phyloP scores from a whole-genome alignment of 2,113 vertebrate species.

The Neopipo cinnamomea region DNA sequence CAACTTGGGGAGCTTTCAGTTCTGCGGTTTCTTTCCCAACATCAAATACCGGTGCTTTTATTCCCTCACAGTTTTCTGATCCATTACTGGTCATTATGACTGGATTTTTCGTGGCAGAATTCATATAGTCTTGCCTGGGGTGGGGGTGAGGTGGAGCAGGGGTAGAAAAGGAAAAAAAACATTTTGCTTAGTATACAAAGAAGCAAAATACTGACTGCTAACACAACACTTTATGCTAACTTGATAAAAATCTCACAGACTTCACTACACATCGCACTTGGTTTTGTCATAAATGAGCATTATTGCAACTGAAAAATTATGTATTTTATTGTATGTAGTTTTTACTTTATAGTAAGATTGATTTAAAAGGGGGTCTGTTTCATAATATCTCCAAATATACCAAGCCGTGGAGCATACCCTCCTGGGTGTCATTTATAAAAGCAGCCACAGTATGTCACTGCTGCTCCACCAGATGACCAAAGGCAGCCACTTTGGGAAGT shows the following conservation, averaged over 20 bases:
- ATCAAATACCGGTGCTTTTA: slow-evolving; percentile 26
- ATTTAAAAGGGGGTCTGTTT: neutral
- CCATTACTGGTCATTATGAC: neutral
- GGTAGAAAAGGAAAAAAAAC: neutral
- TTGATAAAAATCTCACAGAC: neutral
- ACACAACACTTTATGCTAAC: neutral
- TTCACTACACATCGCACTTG: neutral
- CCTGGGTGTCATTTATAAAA: slow-evolving; percentile 24
- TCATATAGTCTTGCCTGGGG: slow-evolving; percentile 38
- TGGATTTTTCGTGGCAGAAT: slow-evolving; percentile 16
- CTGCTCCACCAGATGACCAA: slow-evolving; percentile 46
- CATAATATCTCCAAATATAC: neutral
- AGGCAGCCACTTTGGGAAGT: accelerated
- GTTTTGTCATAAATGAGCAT: neutral
- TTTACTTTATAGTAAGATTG: neutral
- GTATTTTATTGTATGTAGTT: neutral
- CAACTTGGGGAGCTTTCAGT: neutral
- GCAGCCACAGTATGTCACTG: slow-evolving; percentile 65
- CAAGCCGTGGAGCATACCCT: neutral
- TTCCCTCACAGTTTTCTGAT: neutral
- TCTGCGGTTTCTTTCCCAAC: slow-evolving; percentile 14
- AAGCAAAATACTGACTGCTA: neutral
- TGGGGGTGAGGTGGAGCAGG: neutral
- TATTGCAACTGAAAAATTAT: neutral
- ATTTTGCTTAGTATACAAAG: neutral